Evolutionary conservation across 35 echinoderm and acorn worm species (phyloP), one percentile per base, ranked within the genome.

Genomic region (Hemicentrotus pulcherrimus): DNA sequence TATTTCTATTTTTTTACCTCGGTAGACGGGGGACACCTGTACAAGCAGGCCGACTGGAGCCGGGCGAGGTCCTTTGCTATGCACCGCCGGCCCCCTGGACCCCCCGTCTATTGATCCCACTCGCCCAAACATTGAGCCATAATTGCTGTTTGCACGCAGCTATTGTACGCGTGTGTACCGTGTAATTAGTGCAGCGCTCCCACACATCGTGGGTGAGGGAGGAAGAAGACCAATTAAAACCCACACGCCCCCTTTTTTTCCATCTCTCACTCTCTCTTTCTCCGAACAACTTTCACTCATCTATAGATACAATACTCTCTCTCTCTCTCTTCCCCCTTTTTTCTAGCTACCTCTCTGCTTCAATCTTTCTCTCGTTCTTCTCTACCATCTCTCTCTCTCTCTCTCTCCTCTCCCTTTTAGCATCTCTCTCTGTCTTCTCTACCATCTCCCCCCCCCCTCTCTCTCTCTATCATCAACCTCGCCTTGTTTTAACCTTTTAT

Each of bases 151-250:
- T 93, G 91, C 91, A 47, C 47, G 91, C 24, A 5, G 46, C 30
- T n/a, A 93, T 93, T 93, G 91, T 93, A 14, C 48, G 91, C 46
- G 48, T 93, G 91, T 93, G 47, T 58, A 58, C 91, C 91, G n/a
- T 93, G 91, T 93, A 93, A 93, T 93, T 93, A 93, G 91, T 93
- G 91, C 91, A 31, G 32, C 22, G 91, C 47, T 93, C 31, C 91
- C 91, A 47, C 12, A 18, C 88, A 48, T n/a, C 48, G 47, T 93
- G 48, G 16, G 18, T 58, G 91, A 31, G 91, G 91, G 10, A 47
- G 5, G 48, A 22, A 46, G 11, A 47, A 32, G 91, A 47, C 91
- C 91, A 93, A 93, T 93, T 93, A 93, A 93, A 58, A 58, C 45
- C 30, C 86, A 35, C 86, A 31, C 30, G 86, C 30, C 32, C 86